Base-by-base conservation (phyloP, 1,140 invertebrate species). In the Lordiphosa clarofinis region DNA sequence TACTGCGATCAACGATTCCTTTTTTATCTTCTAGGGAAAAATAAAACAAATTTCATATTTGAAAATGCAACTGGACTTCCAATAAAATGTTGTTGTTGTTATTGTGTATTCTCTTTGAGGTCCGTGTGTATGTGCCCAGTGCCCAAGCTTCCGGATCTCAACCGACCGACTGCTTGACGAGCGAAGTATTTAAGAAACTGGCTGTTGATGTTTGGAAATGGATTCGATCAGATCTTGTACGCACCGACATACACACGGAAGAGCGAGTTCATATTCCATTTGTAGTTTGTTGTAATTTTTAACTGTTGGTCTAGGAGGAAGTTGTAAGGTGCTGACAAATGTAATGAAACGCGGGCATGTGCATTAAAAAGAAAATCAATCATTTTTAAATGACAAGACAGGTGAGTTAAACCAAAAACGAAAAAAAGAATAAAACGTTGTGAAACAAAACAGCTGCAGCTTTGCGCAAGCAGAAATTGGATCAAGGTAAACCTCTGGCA, bases 1-100 rank as follows among this genome's bases (percentile, higher is more conserved):
- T 96, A 90, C 95, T 96, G 90, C 96, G 94, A 91, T 97, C 96
- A 90, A 96, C 95, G 88, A 94, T 94, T 91, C 92, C 93, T 90
- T 96, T 96, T 92, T 96, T 96, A 91, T 96, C 95, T 92, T 96
- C 93, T 94, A 88, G 47, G 56, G 74, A 66, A 64, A 86, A 87
- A 57, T 70, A 53, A 81, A 74, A 74, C 36, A 65, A 72, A 81
- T 72, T 62, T 57, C 36, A 63, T 63, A 73, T 64, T 70, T 75
- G 28, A 73, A 64, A 73, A 62, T 69, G 49, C 49, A 47, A 46
- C 46, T 24, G 35, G 56, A 55, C 61, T 55, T 49, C 38, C 57
- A 43, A 60, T 68, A 59, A 37, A 44, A 35, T 15, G 33, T 31
- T 37, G 35, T 35, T 35, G 8, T 42, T 50, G 39, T 43, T 4